Evolutionary conservation across 2,797 vertebrate genomes (phyloP).

Genomic region (Leptodactylus fallax): DNA sequence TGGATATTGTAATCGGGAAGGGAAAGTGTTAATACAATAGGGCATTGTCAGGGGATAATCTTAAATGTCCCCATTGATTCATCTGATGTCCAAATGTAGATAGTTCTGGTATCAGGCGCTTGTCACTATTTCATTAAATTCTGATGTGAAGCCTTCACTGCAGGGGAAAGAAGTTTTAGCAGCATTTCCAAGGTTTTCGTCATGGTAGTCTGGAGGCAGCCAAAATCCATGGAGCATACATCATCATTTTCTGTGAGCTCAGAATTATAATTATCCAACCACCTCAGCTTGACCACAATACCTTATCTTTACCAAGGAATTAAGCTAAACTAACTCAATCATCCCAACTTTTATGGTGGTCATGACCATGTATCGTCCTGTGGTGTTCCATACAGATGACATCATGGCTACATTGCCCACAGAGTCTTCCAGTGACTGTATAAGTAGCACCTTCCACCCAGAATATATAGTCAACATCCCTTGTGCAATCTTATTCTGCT

Average conservation of each 20-base stretch:
- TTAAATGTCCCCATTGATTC: background rate
- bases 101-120: background rate
- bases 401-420: background rate
- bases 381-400: background rate
- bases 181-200: constrained; percentile 7
- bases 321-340: background rate
- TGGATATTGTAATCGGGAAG: background rate
- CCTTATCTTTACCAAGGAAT: background rate
- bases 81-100: background rate
- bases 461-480: no score
- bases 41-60: constrained; percentile 15
- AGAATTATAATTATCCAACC: background rate
- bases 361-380: background rate
- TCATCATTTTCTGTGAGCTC: background rate
- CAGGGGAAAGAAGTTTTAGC: background rate
- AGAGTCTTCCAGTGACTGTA: background rate
- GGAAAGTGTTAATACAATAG: constrained; percentile 30
- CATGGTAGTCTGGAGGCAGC: background rate
- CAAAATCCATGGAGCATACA: background rate
- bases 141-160: background rate
- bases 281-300: background rate
- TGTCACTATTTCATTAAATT: background rate
- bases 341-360: background rate
- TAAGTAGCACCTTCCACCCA: background rate
- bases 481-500: no score